Percentiles rank a stretch among this genome's conserved stretches.
These are phyloP conservation scores for Polymixis lichenea DNA, from an alignment of 2,888 invertebrate genomes.

Conservation along the genomic window DNA sequence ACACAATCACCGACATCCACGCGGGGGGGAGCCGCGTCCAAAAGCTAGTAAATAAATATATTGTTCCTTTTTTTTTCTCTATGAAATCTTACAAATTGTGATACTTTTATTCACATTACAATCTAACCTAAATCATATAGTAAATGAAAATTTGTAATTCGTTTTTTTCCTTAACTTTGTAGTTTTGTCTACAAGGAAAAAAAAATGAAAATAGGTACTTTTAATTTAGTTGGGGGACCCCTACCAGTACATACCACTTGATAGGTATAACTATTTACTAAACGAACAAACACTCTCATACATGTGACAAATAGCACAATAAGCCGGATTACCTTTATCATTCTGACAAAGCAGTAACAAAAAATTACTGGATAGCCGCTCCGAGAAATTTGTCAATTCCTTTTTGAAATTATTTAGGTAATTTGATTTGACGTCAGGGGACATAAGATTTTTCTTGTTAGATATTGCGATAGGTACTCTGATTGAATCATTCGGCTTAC, in stretches of 20 bases:
- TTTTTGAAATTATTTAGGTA: slow-evolving; percentile 10
- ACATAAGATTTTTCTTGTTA: neutral
- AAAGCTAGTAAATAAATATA: no score
- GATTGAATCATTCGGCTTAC: slow-evolving; percentile 15
- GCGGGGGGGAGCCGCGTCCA: no score
- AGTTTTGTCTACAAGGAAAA: neutral
- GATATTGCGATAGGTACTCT: neutral
- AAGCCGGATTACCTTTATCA: slow-evolving; percentile 21
- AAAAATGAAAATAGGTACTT: neutral
- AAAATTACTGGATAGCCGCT: neutral
- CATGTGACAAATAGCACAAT: slow-evolving; percentile 11
- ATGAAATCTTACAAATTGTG: no score
- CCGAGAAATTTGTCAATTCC: neutral
- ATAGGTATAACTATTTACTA: neutral
- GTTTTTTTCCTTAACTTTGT: neutral
- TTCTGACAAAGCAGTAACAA: slow-evolving; percentile 19
- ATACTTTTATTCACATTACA: no score
- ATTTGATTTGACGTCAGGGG: neutral
- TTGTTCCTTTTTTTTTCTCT: no score
- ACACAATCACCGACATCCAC: no score
- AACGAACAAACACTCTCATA: no score
- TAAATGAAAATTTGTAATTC: no score
- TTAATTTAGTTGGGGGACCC: neutral
- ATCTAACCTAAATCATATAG: no score
- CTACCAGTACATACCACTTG: neutral